Percentiles rank a stretch among this genome's conserved stretches.
Evolutionary conservation across 1,140 invertebrate species (phyloP).

Genomic region (Protaetia brevitarsis): DNA sequence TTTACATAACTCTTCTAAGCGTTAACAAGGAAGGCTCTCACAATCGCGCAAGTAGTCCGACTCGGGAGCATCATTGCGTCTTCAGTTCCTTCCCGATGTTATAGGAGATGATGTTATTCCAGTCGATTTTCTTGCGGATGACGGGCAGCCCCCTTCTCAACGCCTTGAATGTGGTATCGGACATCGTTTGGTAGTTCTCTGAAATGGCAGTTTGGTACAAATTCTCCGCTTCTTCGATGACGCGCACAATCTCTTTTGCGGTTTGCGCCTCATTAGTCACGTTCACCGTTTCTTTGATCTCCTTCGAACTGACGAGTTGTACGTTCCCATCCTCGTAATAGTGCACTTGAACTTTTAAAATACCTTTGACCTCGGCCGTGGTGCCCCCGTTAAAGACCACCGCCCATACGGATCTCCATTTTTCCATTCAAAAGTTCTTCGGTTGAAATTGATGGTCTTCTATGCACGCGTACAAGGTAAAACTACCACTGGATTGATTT

Average conservation of each 20-base stretch:
- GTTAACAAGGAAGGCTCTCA: slow-evolving; percentile 33
- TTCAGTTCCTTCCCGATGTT: slow-evolving; percentile 97
- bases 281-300: slow-evolving; percentile 79
- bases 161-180: slow-evolving; percentile 98
- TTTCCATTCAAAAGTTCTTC: slow-evolving; percentile 99
- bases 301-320: slow-evolving; percentile 93
- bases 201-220: slow-evolving; percentile 94
- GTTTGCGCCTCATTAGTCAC: slow-evolving; percentile 81
- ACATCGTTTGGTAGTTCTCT: slow-evolving; percentile 99
- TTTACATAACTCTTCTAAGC: slow-evolving; percentile 41
- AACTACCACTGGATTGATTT: slow-evolving; percentile 61
- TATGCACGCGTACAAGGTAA: slow-evolving; percentile 89
- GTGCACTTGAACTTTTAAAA: slow-evolving; percentile 94
- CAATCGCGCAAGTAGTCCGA: neutral
- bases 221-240: slow-evolving; percentile 88
- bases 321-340: slow-evolving; percentile 99
- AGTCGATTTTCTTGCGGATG: slow-evolving; percentile 98
- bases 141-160: slow-evolving; percentile 94
- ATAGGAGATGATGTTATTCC: slow-evolving; percentile 98
- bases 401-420: slow-evolving; percentile 97
- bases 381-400: slow-evolving; percentile 74
- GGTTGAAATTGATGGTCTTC: slow-evolving; percentile 99
- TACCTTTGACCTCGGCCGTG: slow-evolving; percentile 79
- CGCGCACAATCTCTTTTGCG: slow-evolving; percentile 84
- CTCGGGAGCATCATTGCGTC: slow-evolving; percentile 65